A percentile compares a stretch with the other conserved stretches of the same genome.
phyloP scores from a whole-genome alignment of 2,888 invertebrate species.

The Strigamia transsilvanica region DNA sequence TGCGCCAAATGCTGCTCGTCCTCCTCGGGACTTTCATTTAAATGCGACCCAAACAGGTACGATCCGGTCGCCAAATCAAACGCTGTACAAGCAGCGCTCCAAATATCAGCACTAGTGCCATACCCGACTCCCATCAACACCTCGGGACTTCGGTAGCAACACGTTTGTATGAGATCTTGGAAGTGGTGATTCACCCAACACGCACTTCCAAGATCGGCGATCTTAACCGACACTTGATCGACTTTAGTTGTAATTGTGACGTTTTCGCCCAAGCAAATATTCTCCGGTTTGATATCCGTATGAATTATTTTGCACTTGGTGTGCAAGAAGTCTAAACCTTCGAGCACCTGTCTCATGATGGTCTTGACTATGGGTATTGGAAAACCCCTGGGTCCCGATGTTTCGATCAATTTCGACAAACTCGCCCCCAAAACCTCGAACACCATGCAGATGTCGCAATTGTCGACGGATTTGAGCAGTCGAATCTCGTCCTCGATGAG shows the following conservation, averaged over 20 bases:
- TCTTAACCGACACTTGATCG: too few species aligned
- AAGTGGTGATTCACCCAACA: too few species aligned
- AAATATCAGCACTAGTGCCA: too few species aligned
- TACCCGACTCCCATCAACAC: too few species aligned
- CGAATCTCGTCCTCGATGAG: slow-evolving; percentile 70
- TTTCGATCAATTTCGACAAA: neutral
- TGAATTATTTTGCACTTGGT: neutral
- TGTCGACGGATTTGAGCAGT: neutral
- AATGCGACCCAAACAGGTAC: too few species aligned
- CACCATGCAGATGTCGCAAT: neutral
- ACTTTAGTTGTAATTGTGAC: too few species aligned
- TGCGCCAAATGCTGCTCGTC: too few species aligned
- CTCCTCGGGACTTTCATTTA: too few species aligned
- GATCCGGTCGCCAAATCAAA: slow-evolving; percentile 86
- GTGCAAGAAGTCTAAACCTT: neutral
- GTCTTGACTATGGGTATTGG: neutral
- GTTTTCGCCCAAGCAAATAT: slow-evolving; percentile 73
- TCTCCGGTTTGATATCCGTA: slow-evolving; percentile 52
- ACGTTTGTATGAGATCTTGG: too few species aligned
- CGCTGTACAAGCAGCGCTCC: too few species aligned
- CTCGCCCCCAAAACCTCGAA: neutral
- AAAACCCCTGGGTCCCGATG: neutral
- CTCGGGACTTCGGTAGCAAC: too few species aligned
- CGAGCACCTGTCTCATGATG: neutral
- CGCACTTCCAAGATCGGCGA: too few species aligned